A percentile compares a stretch with the other conserved stretches of the same genome.
These are phyloP conservation scores for Cryptotis parvus DNA, from an alignment of 2,113 vertebrate genomes.

Conservation along the genomic window DNA sequence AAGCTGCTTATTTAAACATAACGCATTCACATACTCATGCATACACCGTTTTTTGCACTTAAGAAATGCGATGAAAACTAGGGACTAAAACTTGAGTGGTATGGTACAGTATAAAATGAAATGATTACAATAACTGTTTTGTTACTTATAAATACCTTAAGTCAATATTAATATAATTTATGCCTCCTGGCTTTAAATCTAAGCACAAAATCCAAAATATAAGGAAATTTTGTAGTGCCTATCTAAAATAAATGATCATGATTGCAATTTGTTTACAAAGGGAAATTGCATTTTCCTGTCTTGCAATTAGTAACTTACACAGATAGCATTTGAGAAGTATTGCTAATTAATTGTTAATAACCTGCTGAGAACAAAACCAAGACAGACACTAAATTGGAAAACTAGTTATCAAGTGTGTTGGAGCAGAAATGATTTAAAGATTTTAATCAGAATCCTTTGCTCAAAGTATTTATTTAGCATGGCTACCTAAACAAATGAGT, in stretches of 20 bases:
- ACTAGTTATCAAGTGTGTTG: slow-evolving; percentile 83
- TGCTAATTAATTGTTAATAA: slow-evolving; percentile 92
- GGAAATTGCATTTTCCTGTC: slow-evolving; percentile 72
- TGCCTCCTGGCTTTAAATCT: slow-evolving; percentile 67
- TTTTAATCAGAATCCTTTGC: slow-evolving; percentile 86
- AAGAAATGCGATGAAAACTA: neutral
- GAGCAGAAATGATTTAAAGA: slow-evolving; percentile 87
- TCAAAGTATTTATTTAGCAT: slow-evolving; percentile 66
- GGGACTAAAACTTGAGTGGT: neutral
- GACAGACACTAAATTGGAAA: slow-evolving; percentile 83
- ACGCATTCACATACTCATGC: neutral
- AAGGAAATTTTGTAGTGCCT: slow-evolving; percentile 51
- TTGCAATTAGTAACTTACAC: slow-evolving; percentile 80
- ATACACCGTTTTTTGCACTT: neutral
- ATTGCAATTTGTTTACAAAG: slow-evolving; percentile 83
- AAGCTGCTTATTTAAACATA: slow-evolving; percentile 6
- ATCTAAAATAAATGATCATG: slow-evolving; percentile 77
- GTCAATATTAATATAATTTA: slow-evolving; percentile 47
- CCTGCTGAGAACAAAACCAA: slow-evolving; percentile 88
- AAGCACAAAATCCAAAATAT: slow-evolving; percentile 69
- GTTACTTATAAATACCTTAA: slow-evolving; percentile 53
- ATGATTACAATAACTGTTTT: slow-evolving; percentile 44
- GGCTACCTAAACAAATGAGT: slow-evolving; percentile 55
- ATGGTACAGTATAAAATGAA: neutral
- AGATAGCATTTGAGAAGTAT: slow-evolving; percentile 82